phyloP scores from a whole-genome alignment of 2,888 invertebrate genomes.

The Drosophila subquinaria region DNA sequence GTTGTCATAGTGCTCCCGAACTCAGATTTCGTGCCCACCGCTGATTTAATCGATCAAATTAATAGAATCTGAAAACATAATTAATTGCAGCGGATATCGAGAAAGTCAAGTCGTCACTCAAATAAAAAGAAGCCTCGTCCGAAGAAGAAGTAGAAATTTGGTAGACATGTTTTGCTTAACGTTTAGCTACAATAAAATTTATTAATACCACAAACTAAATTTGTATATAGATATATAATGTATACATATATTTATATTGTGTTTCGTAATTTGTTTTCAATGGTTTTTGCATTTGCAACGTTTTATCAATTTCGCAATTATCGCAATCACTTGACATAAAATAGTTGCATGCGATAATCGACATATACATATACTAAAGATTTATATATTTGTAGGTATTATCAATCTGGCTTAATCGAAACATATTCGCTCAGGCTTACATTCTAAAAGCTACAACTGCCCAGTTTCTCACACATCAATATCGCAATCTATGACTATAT shows the following conservation, averaged over 20 bases:
- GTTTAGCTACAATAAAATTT: slow-evolving; percentile 82
- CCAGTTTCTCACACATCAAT: slow-evolving; percentile 52
- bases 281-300: slow-evolving; percentile 24
- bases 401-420: slow-evolving; percentile 36
- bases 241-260: slow-evolving; percentile 46
- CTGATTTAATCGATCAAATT: neutral
- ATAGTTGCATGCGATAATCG: slow-evolving; percentile 36
- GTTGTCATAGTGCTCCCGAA: too few species aligned
- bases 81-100: neutral
- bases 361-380: slow-evolving; percentile 36
- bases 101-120: neutral
- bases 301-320: slow-evolving; percentile 13
- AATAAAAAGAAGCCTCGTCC: neutral
- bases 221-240: slow-evolving; percentile 80
- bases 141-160: slow-evolving; percentile 16
- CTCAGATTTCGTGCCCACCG: too few species aligned
- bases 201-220: slow-evolving; percentile 80
- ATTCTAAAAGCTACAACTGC: slow-evolving; percentile 41
- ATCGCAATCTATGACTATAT: slow-evolving; percentile 61
- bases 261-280: slow-evolving; percentile 34
- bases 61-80: neutral
- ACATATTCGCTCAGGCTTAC: slow-evolving; percentile 40
- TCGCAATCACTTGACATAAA: slow-evolving; percentile 53
- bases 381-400: slow-evolving; percentile 35
- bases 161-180: slow-evolving; percentile 49